Conservation (phyloP, 2,113 vertebrate genomes). For the Patagioenas fasciata region DNA sequence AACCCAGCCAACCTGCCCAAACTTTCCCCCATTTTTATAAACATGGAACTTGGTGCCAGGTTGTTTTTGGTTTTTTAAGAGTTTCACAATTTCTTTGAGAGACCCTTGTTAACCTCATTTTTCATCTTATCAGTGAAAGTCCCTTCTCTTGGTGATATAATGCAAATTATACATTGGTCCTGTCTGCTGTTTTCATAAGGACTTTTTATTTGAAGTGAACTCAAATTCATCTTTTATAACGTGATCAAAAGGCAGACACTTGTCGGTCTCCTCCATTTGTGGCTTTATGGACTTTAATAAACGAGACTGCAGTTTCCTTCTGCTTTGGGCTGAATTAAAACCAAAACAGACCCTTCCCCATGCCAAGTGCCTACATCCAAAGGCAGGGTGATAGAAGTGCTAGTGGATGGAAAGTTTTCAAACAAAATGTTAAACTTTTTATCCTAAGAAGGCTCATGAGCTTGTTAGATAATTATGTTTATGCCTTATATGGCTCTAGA, state of each 20-base stretch:
- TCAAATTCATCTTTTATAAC: not conserved
- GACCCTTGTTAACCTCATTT: not conserved
- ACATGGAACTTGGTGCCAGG: not conserved
- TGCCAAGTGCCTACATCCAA: not conserved
- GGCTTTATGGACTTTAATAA: not conserved
- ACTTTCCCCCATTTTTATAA: not conserved
- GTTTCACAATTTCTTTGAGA: not conserved
- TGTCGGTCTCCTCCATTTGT: not conserved
- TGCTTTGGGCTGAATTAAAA: not conserved
- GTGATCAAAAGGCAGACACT: not conserved
- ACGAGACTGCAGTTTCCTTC: not conserved
- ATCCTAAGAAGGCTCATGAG: not conserved
- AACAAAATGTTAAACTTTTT: not conserved
- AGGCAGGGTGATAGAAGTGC: not conserved
- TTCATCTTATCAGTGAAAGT: not conserved
- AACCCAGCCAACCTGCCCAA: too few species aligned
- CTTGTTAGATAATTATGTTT: not conserved
- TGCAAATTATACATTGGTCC: not conserved
- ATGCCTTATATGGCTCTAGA: not conserved
- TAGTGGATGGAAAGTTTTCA: not conserved
- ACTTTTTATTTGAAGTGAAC: not conserved
- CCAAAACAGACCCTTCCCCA: not conserved
- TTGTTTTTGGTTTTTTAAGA: not conserved
- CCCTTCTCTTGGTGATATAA: not conserved
- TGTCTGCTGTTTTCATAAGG: not conserved